Percentiles rank a stretch among this genome's conserved stretches.
These are phyloP conservation scores for Alca torda DNA, from an alignment of 2,797 vertebrate genomes.

Conservation along the genomic window DNA sequence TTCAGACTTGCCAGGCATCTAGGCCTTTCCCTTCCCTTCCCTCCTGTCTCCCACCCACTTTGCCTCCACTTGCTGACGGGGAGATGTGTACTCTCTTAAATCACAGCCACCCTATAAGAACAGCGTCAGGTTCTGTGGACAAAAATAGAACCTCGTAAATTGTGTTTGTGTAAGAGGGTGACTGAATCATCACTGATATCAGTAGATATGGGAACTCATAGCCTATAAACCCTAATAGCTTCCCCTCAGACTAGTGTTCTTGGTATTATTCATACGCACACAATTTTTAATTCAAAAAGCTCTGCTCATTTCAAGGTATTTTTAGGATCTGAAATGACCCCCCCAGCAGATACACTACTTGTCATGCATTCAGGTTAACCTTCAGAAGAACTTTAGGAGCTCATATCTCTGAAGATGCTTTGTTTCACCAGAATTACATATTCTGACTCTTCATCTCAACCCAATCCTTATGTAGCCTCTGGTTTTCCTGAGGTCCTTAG, in stretches of 20 bases:
- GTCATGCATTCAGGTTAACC: not conserved
- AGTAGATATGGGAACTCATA: not conserved
- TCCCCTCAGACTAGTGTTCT: not conserved
- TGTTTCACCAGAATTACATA: not conserved
- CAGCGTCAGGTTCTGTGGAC: not conserved
- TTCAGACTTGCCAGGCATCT: not conserved
- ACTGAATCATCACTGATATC: slow-evolving; percentile 33
- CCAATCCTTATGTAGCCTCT: not conserved
- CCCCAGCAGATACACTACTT: not conserved
- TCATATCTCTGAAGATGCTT: not conserved
- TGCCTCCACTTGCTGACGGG: not conserved
- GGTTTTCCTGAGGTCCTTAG: not conserved
- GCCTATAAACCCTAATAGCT: not conserved
- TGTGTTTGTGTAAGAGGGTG: slow-evolving; percentile 21
- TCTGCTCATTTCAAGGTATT: not conserved
- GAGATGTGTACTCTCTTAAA: not conserved
- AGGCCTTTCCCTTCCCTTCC: not conserved
- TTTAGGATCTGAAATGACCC: not conserved
- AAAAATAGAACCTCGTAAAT: slow-evolving; percentile 42
- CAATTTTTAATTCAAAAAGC: not conserved
- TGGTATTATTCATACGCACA: not conserved
- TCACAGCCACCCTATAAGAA: slow-evolving; percentile 12
- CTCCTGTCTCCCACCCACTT: slow-evolving; percentile 30
- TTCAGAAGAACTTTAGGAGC: not conserved
- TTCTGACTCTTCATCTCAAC: not conserved